Conservation (phyloP, 2,113 vertebrate species). For the rat (Rattus norvegicus) region DNA sequence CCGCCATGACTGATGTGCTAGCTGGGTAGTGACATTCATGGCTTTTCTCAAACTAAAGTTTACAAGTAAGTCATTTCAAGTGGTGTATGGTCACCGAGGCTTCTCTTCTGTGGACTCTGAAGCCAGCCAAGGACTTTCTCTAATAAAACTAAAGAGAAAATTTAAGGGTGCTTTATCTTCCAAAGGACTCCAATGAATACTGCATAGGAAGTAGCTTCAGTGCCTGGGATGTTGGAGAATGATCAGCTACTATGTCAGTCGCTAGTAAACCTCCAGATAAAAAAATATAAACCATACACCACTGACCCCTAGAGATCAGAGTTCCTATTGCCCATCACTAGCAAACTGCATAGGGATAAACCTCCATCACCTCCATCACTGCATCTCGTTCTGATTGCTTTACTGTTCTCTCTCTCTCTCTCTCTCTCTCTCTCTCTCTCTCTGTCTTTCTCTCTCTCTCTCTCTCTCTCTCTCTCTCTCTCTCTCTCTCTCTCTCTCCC, state of each 20-base stretch:
- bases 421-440: too few species aligned
- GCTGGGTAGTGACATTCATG: neutral
- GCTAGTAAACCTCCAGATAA: neutral
- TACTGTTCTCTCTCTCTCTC: neutral
- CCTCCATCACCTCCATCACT: neutral
- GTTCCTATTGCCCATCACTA: neutral
- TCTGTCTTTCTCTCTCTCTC: too few species aligned
- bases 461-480: too few species aligned
- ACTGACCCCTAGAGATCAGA: neutral
- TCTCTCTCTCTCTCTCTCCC: too few species aligned
- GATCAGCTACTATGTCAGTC: neutral
- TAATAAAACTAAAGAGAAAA: neutral
- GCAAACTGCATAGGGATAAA: neutral
- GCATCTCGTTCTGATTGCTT: neutral
- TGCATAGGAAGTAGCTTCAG: neutral
- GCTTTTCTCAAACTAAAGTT: neutral
- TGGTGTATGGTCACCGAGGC: neutral
- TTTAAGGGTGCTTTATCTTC: neutral
- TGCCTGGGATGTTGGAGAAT: neutral
- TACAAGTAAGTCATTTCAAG: neutral
- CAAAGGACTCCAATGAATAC: neutral
- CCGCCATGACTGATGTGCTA: neutral
- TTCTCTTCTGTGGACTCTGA: neutral
- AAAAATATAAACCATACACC: neutral
- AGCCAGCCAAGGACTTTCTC: neutral